A percentile compares a stretch with the other conserved stretches of the same genome.
Evolutionary conservation across 2,797 vertebrate genomes (phyloP).

Genomic region (Helicolenus hilgendorfi): DNA sequence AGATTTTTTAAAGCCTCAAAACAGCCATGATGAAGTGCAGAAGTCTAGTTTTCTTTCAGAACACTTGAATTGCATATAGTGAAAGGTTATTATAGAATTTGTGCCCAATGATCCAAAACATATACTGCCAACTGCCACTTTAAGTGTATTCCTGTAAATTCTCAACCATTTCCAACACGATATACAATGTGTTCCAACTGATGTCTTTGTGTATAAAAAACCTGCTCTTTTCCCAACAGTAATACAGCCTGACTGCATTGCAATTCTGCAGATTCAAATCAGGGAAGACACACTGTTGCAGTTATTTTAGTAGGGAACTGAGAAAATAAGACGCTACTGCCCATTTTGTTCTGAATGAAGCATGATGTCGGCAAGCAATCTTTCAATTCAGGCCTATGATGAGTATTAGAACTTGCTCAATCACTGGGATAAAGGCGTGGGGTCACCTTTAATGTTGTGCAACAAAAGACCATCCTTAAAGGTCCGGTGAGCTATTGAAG

Average conservation of each 20-base stretch:
- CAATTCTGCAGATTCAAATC: conserved; percentile 63
- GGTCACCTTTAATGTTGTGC: conserved; percentile 90
- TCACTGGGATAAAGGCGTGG: conserved; percentile 81
- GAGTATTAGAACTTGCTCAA: conserved; percentile 82
- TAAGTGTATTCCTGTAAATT: not conserved
- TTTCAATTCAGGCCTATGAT: conserved; percentile 81
- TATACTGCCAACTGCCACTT: too few relatives aligned
- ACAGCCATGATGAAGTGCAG: too few relatives aligned
- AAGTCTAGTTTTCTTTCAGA: too few relatives aligned
- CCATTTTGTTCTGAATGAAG: conserved; percentile 74
- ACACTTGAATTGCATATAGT: too few relatives aligned
- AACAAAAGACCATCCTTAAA: conserved; percentile 88
- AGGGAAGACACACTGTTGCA: conserved; percentile 31
- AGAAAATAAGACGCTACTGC: conserved; percentile 66
- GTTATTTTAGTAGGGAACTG: conserved; percentile 20
- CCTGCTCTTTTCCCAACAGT: not conserved
- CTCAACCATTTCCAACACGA: not conserved
- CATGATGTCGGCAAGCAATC: conserved; percentile 78
- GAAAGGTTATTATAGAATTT: too few relatives aligned
- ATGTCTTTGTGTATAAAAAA: conserved; percentile 1
- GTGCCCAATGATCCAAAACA: too few relatives aligned
- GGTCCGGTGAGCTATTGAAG: conserved; percentile 84
- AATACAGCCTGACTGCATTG: conserved; percentile 24
- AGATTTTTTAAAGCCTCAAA: too few relatives aligned
- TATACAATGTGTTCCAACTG: not conserved